phyloP scores from a whole-genome alignment of 1,140 invertebrate genomes.

The Habropoda laboriosa region DNA sequence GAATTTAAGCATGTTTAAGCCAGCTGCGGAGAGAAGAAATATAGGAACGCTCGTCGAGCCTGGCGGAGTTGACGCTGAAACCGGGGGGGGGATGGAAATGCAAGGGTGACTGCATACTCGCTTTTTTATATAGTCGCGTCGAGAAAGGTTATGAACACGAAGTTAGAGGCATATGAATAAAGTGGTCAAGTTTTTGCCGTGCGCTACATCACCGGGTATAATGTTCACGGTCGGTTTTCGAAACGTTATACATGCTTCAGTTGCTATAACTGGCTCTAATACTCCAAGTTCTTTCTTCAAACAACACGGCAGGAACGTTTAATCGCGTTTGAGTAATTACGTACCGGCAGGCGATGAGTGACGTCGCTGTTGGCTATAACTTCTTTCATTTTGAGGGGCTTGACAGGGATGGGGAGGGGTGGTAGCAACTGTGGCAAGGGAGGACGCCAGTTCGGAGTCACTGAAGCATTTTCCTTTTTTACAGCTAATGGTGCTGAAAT shows the following conservation, averaged over 20 bases:
- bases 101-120: conserved; percentile 52
- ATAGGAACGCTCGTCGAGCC: conserved; percentile 27
- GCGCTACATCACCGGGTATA: conserved; percentile 69
- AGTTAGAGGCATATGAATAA: conserved; percentile 69
- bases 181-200: conserved; percentile 70
- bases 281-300: conserved; percentile 53
- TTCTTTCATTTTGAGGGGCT: conserved; percentile 26
- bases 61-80: conserved; percentile 33
- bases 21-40: conserved; percentile 57
- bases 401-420: not conserved
- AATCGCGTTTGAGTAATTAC: conserved; percentile 64
- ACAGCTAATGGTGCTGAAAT: conserved; percentile 33
- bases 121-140: conserved; percentile 68
- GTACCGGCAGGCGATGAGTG: conserved; percentile 61
- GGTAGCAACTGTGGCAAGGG: not conserved
- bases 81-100: conserved; percentile 4
- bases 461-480: conserved; percentile 28
- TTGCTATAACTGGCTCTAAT: conserved; percentile 52
- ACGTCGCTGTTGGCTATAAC: conserved; percentile 3
- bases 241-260: conserved; percentile 59
- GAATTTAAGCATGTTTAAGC: conserved; percentile 73
- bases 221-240: conserved; percentile 68
- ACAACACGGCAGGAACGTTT: conserved; percentile 40
- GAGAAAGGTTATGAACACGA: conserved; percentile 70
- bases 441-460: not conserved